Base-by-base conservation (phyloP, 2,113 vertebrate species). In the Uria lomvia region DNA sequence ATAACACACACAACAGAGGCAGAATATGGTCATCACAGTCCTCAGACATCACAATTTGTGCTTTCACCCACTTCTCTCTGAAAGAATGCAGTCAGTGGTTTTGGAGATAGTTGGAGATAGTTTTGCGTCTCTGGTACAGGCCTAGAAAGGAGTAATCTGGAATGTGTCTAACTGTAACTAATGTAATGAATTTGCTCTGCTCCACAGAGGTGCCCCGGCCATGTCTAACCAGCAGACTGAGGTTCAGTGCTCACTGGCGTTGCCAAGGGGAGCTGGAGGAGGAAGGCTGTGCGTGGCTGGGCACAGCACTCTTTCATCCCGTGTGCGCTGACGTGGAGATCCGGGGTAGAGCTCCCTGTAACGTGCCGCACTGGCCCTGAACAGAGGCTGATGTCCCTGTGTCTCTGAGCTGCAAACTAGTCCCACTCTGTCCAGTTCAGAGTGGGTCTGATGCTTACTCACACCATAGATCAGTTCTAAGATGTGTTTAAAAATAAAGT, bases 321-420 rank as follows among this genome's bases (percentile, higher is more conserved):
- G 4, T 63, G 19, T 0, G 5, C 9, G 3, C 47, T 12, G 16
- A 12, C n/a, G 32, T 30, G 26, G 27, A 66, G 30, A 9, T 53
- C 27, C n/a, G 43, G 16, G 18, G 63, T 58, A 58, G 74, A 68
- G 49, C 32, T 89, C 60, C 42, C 49, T 50, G 42, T 21, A 9
- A 29, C 2, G 22, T 60, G 45, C 47, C 42, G 19, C 27, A 16
- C 22, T 26, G 20, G 22, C 29, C 52, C 29, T 32, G 45, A 53
- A 5, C 55, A 40, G 74, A 38, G 29, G 15, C 20, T 56, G 68
- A 19, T 56, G 32, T 47, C 38, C 56, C 11, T 15, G 34, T 23
- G 36, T 20, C 52, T 38, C 81, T 75, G n/a, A 27, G 58, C 29
- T 81, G 38, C 29, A 40, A 65, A 5, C 11, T 66, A 6, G 56